These are phyloP conservation scores for Trachymyrmex cornetzi DNA, from an alignment of 1,140 invertebrate species.

Conservation along the genomic window DNA sequence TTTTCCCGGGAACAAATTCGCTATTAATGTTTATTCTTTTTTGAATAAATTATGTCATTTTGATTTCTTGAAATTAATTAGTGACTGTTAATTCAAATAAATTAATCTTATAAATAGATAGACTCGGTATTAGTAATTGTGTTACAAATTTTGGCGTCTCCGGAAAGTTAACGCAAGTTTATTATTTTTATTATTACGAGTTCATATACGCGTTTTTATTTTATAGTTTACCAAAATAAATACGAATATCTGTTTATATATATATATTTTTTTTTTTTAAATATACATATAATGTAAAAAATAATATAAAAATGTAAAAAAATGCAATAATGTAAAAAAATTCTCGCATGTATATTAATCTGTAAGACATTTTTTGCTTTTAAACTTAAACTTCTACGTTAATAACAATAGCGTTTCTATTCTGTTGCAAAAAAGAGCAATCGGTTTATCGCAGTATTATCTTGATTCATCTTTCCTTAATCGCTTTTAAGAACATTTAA, in stretches of 20 bases:
- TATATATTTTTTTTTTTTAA: background rate
- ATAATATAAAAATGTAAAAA: background rate
- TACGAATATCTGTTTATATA: background rate
- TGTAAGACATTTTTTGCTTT: background rate
- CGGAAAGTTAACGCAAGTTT: background rate
- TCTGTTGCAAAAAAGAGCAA: background rate
- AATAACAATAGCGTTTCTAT: background rate
- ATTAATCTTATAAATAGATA: too few species aligned
- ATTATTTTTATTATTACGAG: background rate
- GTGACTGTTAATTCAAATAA: too few species aligned
- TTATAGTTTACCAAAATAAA: background rate
- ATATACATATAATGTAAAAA: background rate
- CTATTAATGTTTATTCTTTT: too few species aligned
- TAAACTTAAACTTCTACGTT: background rate
- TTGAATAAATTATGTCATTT: too few species aligned
- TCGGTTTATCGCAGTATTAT: background rate
- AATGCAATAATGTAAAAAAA: background rate
- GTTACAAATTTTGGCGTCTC: too few species aligned
- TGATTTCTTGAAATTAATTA: too few species aligned
- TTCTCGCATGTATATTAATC: background rate
- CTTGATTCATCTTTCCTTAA: slow-evolving; percentile 26
- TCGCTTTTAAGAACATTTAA: slow-evolving; percentile 30
- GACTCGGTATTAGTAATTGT: too few species aligned
- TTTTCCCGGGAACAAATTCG: too few species aligned
- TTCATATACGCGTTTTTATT: background rate